phyloP scores from a whole-genome alignment of 2,797 vertebrate species.

The Neosilurus mollespiculum region DNA sequence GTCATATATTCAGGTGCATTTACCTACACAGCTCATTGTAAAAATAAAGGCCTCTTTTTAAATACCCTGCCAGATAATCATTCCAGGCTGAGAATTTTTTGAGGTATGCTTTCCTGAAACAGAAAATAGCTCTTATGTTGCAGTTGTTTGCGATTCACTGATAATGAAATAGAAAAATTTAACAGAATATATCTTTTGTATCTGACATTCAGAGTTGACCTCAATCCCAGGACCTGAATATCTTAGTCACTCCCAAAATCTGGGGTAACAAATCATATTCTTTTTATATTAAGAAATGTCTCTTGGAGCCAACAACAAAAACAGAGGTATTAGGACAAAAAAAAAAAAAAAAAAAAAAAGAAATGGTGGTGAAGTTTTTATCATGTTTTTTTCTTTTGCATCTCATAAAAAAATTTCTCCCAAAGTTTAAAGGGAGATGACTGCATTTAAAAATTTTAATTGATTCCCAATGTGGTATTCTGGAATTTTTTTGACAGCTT shows the following conservation, averaged over 20 bases:
- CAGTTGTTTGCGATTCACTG: not conserved
- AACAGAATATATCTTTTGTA: not conserved
- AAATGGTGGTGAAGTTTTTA: not conserved
- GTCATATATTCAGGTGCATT: not conserved
- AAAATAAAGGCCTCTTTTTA: not conserved
- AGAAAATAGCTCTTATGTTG: not conserved
- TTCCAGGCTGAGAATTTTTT: not conserved
- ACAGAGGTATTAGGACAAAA: not conserved
- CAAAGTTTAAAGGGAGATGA: not conserved
- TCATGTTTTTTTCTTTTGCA: not conserved
- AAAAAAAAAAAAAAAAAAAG: no score
- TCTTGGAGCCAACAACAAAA: not conserved
- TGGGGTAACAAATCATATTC: not conserved
- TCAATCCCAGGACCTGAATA: not conserved
- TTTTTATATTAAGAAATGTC: not conserved
- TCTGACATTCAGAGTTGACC: not conserved
- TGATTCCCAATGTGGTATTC: not conserved
- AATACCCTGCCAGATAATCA: constrained; percentile 4
- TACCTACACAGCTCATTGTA: not conserved
- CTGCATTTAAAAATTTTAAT: not conserved
- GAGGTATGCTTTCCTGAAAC: not conserved
- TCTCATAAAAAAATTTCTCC: no score
- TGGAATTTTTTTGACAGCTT: not conserved
- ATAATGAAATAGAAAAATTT: not conserved
- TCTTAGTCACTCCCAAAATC: not conserved